Conservation (phyloP, 2,888 invertebrate species). For the Chloromyia formosa region DNA sequence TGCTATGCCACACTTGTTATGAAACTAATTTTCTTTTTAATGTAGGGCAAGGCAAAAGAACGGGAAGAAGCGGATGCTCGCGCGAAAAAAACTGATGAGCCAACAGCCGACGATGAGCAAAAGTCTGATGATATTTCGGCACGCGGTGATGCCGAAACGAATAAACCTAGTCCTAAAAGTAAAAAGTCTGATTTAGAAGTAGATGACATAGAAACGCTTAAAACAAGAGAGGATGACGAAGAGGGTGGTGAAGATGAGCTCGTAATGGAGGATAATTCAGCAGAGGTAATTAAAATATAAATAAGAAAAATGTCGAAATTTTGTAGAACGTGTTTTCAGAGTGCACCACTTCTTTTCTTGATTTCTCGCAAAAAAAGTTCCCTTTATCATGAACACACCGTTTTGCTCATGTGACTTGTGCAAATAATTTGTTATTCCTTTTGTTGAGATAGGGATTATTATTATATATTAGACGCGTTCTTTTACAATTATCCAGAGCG, state of each 20-base stretch:
- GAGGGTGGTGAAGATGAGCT: conserved; percentile 48
- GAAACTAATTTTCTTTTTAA: not conserved
- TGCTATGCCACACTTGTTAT: not conserved
- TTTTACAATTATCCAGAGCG: too few species aligned
- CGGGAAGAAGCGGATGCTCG: conserved; percentile 62
- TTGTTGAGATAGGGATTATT: too few species aligned
- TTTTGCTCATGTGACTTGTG: too few species aligned
- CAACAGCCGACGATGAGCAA: conserved; percentile 62
- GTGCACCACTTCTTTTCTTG: too few species aligned
- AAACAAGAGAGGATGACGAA: conserved; percentile 48
- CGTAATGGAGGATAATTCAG: conserved; percentile 13
- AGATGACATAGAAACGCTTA: conserved; percentile 50
- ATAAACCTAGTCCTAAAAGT: conserved; percentile 58
- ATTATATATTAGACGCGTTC: too few species aligned
- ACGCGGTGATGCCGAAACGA: conserved; percentile 47
- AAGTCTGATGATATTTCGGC: conserved; percentile 47
- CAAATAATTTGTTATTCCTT: too few species aligned
- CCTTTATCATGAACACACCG: too few species aligned
- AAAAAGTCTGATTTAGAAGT: conserved; percentile 64
- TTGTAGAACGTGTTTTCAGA: too few species aligned
- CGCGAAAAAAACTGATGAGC: conserved; percentile 78
- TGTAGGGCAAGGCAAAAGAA: not conserved
- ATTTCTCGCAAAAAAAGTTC: too few species aligned
- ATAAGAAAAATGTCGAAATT: not conserved
- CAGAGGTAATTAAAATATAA: conserved; percentile 25